Evolutionary conservation across 2,888 invertebrate species (phyloP), one percentile per base, ranked within the genome.

Genomic region (Tenthredo distinguenda): DNA sequence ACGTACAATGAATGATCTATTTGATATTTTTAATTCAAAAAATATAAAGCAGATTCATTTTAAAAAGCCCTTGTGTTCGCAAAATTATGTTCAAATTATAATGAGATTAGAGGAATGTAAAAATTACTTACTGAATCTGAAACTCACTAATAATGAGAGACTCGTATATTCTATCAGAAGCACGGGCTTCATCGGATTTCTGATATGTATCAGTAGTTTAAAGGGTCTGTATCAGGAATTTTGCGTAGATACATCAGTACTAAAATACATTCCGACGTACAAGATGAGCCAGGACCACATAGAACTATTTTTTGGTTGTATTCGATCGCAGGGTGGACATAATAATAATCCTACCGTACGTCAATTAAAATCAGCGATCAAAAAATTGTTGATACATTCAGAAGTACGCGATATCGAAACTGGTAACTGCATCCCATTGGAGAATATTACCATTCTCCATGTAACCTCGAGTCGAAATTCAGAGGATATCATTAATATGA

Each of bases 11-110:
- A 89, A 90, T 86, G 82, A 86, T 82, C 31, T 87, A 1, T 90
- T 90, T 85, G 89, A 90, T 86, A 85, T 90, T 37, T 86, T 89
- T 7, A 89, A 90, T 86, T 87, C 87, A 2, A 86, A 82, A 40
- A 87, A 84, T 58, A 34, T 68, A 55, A 62, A n/a, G 12, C 79
- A 81, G 40, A 37, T 26, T 12, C 31, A 50, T 34, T 87, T 84
- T 21, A 86, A 86, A 65, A 74, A 85, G n/a, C 58, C 84, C 2
- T 50, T 86, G 4, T 40, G 68, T 82, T 40, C 68, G 12, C 31
- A 65, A 50, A 86, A 87, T 86, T 74, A 72, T n/a, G 26, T 26
- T 10, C 71, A 76, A 55, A 77, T 85, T 7, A 40, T 31, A 15
- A 15, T 1, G 58, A 85, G 43, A 68, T 9, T 85, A 3, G 74